Evolutionary conservation across 2,888 invertebrate genomes (phyloP), one percentile per base, ranked within the genome.

Genomic region (Bedellia somnulentella): DNA sequence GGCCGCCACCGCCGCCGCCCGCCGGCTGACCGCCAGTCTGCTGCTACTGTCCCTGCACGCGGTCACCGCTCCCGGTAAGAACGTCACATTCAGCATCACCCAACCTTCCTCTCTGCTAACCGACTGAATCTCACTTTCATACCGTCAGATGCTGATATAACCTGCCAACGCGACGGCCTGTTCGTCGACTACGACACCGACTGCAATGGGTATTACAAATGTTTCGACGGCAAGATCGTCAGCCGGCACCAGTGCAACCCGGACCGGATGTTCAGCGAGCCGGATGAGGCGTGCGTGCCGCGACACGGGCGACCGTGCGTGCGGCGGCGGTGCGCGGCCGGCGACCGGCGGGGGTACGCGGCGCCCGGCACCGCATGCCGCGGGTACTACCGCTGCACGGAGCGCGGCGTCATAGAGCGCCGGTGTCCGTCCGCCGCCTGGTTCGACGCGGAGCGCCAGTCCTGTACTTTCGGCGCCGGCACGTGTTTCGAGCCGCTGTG

Each of bases 401-500:
- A 70, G 41, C 77, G 77, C 23, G 55, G 60, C 6, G 68, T 68
- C 18, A 46, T 58, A 6, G 73, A 79, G 34, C 68, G 66, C 40
- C 54, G 64, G 23, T 82, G 82, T 45, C 75, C 78, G 2, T 52
- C 66, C 18, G 79, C 77, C 12, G 66, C 79, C 5, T 76, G 78
- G 64, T 82, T 81, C 50, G 78, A 80, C 45, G 62, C 71, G 29
- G 70, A 68, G 35, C 60, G 62, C 6, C 79, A 80, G 45, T 75
- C 71, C 14, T 79, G 79, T 46, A 68, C 68, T 12, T 63, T 73
- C 36, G 71, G 73, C 25, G 70, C 78, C 42, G 80, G 79, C 28
- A 66, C 75, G 14, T 82, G 82, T 54, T 80, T 78, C 52, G 81
- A 82, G 41, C 79, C 80, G 9, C 61, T 80, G 23, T 82, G 82